Conservation (phyloP, 2,888 invertebrate genomes). For the Drosophila trichaetosa region DNA sequence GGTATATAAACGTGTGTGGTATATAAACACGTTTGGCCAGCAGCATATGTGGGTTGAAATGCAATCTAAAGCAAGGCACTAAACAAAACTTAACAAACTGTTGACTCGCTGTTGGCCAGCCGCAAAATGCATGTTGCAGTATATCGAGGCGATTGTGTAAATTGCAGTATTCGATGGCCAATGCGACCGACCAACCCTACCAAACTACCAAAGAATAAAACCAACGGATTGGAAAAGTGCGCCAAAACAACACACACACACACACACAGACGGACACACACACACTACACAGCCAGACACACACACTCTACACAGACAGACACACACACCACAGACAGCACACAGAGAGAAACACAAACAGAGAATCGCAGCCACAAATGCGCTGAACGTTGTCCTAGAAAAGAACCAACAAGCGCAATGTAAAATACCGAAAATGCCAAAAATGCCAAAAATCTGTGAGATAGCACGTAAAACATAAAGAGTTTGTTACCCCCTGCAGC, state of each 20-base stretch:
- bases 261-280: conserved; percentile 49
- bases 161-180: conserved; percentile 94
- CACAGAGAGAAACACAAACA: conserved; percentile 1
- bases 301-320: conserved; percentile 84
- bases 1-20: not conserved
- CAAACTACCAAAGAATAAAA: conserved; percentile 94
- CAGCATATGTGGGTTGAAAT: conserved; percentile 89
- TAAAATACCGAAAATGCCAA: conserved; percentile 58
- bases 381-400: conserved; percentile 37
- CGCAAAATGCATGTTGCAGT: conserved; percentile 89
- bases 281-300: conserved; percentile 79
- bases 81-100: conserved; percentile 49
- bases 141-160: conserved; percentile 92
- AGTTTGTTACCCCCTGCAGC: conserved; percentile 34
- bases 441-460: conserved; percentile 53
- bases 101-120: conserved; percentile 87
- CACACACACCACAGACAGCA: conserved; percentile 85
- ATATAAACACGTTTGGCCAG: conserved; percentile 91
- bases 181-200: conserved; percentile 88
- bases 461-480: conserved; percentile 49
- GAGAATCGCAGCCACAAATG: conserved; percentile 8
- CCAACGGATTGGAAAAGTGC: conserved; percentile 91
- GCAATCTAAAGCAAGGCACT: conserved; percentile 80
- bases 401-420: conserved; percentile 32
- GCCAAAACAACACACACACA: conserved; percentile 87